phyloP scores from a whole-genome alignment of 2,113 vertebrate genomes.

The Orycteropus afer region DNA sequence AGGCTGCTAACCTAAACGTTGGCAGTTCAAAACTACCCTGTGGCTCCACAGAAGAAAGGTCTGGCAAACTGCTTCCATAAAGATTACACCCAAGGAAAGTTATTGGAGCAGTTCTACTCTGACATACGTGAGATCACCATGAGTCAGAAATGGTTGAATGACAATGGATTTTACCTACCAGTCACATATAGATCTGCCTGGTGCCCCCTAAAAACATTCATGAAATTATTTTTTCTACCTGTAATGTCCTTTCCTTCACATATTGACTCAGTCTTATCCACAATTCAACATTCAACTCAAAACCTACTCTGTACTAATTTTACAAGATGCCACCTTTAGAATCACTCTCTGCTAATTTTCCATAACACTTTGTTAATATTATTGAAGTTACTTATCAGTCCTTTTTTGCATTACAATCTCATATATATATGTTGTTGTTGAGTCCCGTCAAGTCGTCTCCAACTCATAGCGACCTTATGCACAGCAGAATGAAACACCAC shows the following conservation, averaged over 20 bases:
- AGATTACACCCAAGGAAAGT: no score
- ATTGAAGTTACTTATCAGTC: conserved; percentile 35
- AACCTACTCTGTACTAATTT: conserved; percentile 33
- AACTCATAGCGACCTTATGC: no score
- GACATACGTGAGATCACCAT: no score
- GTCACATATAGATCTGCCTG: neutral
- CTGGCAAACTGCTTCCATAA: no score
- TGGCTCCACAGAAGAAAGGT: no score
- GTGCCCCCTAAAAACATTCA: conserved; percentile 28
- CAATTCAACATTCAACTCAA: conserved; percentile 35
- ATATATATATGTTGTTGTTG: neutral
- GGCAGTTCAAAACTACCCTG: no score
- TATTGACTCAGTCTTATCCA: neutral
- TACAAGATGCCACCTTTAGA: conserved; percentile 20
- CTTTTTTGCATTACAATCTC: conserved; percentile 42
- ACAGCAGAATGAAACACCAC: no score
- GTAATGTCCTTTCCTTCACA: conserved; percentile 24
- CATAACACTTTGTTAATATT: neutral
- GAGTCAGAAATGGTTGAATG: no score
- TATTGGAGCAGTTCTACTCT: no score
- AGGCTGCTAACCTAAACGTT: no score
- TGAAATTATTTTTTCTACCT: conserved; percentile 27
- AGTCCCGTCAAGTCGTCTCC: no score
- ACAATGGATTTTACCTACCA: neutral
- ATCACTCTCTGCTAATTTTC: neutral